These are phyloP conservation scores for Syrrhaptes paradoxus DNA, from an alignment of 2,113 vertebrate species.

Conservation along the genomic window DNA sequence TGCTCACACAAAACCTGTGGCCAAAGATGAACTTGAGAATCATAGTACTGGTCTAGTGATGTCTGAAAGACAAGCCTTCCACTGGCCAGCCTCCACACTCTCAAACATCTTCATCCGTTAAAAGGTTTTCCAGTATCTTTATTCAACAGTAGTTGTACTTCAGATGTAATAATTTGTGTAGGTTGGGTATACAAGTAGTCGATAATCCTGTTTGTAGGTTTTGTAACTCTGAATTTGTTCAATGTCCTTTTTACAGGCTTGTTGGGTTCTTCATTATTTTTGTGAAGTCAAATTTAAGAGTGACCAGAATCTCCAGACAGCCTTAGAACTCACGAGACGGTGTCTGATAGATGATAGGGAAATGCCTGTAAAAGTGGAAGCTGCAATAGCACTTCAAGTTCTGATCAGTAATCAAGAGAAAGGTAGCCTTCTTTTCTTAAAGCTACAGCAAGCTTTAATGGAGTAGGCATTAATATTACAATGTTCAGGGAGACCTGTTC, in stretches of 20 bases:
- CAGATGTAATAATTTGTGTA: background rate
- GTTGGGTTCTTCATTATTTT: slow-evolving; percentile 99
- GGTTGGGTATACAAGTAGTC: background rate
- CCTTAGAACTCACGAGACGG: slow-evolving; percentile 90
- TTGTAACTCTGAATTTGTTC: background rate
- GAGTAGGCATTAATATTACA: background rate
- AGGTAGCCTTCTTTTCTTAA: slow-evolving; percentile 75
- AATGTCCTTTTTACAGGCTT: slow-evolving; percentile 80
- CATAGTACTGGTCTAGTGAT: slow-evolving; percentile 84
- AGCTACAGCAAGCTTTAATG: background rate
- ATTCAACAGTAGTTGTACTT: background rate
- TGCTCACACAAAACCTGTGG: slow-evolving; percentile 73
- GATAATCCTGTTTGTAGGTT: background rate
- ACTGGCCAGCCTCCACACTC: slow-evolving; percentile 79
- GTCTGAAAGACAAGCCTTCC: slow-evolving; percentile 62
- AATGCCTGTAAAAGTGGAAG: slow-evolving; percentile 99
- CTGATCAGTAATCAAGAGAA: slow-evolving; percentile 99
- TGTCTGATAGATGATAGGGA: slow-evolving; percentile 98
- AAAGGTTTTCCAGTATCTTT: background rate
- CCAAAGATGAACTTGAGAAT: slow-evolving; percentile 77
- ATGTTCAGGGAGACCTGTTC: background rate
- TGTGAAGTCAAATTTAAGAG: slow-evolving; percentile 99
- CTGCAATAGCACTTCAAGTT: slow-evolving; percentile 96
- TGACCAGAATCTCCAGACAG: slow-evolving; percentile 96
- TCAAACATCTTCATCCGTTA: slow-evolving; percentile 55